Base-by-base conservation (phyloP, 2,797 vertebrate species). In the Bovichtus diacanthus region DNA sequence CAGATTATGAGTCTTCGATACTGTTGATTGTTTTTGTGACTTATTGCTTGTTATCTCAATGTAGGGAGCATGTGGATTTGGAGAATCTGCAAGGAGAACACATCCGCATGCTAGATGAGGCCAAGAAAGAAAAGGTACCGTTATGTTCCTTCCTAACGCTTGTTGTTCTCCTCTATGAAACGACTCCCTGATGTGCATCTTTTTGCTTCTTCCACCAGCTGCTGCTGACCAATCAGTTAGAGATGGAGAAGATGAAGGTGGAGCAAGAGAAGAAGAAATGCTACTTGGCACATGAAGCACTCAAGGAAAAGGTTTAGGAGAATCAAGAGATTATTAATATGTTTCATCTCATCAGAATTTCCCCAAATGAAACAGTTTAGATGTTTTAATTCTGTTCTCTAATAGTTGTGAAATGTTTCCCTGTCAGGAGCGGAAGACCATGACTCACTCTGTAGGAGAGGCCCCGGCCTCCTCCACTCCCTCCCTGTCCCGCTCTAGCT, bases 201-300 rank as follows among this genome's bases (percentile, higher is more conserved):
- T 38, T 65, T n/a, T 80, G 6, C 25, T 67, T 56, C 9, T 68
- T 61, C 46, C 64, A 81, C 64, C 81, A 99, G 98, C 90, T 93
- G 2, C 88, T 98, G 49, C 90, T 99, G 67, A 88, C 91, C 81
- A 98, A 97, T 94, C 98, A 99, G 70, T 90, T 99, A 78, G 98
- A 99, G 94, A 98, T 99, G 97, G 98, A 99, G 88, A 99, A 96
- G 90, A 96, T 99, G 96, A 99, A 97, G 92, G 96, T 97, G 86
- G 98, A 99, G 86, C 98, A 99, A 86, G 98, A 99, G 91, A 99
- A 96, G 90, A 99, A 99, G 92, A 99, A 98, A 87, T 96, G 90
- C 74, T 91, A 98, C 91, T 93, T 98, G 0, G 94, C 96, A 46
- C 98, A 99, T 88, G 98, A 99, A 93, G 93, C 96, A 41, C 92